Evolutionary conservation across 2,888 invertebrate species (phyloP).

Genomic region (Byasa hedistus): DNA sequence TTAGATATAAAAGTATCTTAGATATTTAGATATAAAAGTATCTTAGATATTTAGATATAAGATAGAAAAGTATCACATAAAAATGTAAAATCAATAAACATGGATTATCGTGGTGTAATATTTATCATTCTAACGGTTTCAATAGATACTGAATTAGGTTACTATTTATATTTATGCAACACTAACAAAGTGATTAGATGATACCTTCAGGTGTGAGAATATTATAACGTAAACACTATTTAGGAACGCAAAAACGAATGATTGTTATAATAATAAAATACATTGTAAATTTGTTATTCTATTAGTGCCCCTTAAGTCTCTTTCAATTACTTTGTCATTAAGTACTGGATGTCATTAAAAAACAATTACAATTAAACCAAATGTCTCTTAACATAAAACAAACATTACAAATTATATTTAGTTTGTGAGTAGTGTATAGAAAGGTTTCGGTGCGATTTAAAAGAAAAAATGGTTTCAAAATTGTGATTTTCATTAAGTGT

Average conservation of each 20-base stretch:
- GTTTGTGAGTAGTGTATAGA: not conserved
- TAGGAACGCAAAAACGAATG: not conserved
- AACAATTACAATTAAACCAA: not conserved
- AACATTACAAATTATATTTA: not conserved
- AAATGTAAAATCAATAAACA: no score
- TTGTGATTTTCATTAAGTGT: not conserved
- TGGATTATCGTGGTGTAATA: no score
- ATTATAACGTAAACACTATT: not conserved
- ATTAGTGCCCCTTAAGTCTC: not conserved
- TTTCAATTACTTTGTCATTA: not conserved
- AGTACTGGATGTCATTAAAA: not conserved
- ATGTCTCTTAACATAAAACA: not conserved
- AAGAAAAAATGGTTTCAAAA: no score
- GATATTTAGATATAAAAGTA: no score
- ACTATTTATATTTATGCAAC: no score
- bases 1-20: no score
- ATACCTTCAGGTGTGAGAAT: not conserved
- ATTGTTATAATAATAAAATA: not conserved
- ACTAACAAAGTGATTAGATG: not conserved
- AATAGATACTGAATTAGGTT: no score
- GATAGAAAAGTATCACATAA: no score
- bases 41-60: no score
- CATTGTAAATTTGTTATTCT: no score
- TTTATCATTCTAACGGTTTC: no score
- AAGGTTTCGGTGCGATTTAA: not conserved